phyloP scores from a whole-genome alignment of 2,888 invertebrate genomes.

The Spilosoma lubricipeda region DNA sequence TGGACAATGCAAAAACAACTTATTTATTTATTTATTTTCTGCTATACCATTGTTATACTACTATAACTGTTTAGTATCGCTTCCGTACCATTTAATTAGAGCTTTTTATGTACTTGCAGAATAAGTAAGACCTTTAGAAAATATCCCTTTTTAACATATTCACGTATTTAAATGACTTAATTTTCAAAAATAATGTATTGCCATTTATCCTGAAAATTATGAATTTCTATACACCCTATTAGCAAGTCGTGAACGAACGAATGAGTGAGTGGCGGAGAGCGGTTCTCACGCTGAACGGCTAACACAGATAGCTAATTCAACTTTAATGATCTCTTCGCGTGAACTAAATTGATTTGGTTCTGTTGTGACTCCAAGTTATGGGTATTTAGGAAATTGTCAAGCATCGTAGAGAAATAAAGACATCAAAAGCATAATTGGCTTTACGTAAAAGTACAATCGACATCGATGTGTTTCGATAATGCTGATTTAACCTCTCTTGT shows the following conservation, averaged over 20 bases:
- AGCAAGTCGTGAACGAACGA: slow-evolving; percentile 74
- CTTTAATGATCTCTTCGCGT: slow-evolving; percentile 83
- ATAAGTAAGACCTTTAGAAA: background rate
- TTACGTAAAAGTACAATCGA: background rate
- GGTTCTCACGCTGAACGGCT: slow-evolving; percentile 78
- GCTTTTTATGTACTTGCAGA: background rate
- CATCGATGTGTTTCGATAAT: background rate
- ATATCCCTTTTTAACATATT: background rate
- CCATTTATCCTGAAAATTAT: slow-evolving; percentile 42
- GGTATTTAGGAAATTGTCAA: slow-evolving; percentile 46
- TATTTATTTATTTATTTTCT: no score
- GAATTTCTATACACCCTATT: slow-evolving; percentile 55
- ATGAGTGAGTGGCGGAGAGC: slow-evolving; percentile 62
- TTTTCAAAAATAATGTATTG: slow-evolving; percentile 21
- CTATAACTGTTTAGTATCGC: background rate
- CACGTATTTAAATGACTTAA: background rate
- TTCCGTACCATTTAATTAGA: background rate
- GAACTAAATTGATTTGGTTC: slow-evolving; percentile 83
- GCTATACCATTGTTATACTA: no score
- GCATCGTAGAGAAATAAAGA: slow-evolving; percentile 24
- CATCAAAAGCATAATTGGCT: background rate
- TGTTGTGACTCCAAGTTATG: slow-evolving; percentile 68
- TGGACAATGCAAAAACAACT: no score
- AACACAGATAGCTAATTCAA: slow-evolving; percentile 77
- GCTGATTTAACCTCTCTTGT: background rate